Conservation (phyloP, 2,797 vertebrate genomes). For the Sarcoramphus papa region DNA sequence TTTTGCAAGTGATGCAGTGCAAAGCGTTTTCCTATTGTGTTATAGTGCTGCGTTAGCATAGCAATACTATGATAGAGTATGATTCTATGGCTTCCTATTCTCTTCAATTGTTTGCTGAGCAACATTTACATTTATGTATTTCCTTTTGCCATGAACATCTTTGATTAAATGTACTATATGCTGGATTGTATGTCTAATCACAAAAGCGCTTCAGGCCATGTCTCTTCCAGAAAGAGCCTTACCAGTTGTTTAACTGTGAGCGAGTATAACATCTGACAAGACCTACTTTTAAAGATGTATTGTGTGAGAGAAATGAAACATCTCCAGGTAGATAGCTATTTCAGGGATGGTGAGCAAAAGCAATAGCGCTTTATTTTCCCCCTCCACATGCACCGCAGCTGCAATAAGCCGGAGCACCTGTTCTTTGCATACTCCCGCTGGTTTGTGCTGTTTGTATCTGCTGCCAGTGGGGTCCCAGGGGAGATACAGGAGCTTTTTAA, state of each 20-base stretch:
- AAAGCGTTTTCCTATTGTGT: background rate
- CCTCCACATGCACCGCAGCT: background rate
- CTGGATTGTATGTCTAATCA: background rate
- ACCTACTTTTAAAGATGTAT: background rate
- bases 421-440: slow-evolving; percentile 65
- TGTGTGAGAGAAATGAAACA: background rate
- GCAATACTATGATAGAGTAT: accelerated
- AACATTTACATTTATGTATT: background rate
- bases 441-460: slow-evolving; percentile 52
- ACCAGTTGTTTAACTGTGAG: background rate
- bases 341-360: background rate
- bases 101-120: background rate
- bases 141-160: background rate
- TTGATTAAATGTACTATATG: too few species aligned
- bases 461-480: slow-evolving; percentile 48
- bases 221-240: background rate
- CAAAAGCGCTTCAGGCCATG: background rate
- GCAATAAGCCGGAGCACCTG: slow-evolving; percentile 58
- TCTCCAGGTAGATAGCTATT: background rate
- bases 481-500: slow-evolving; percentile 47
- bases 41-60: background rate
- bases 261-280: background rate
- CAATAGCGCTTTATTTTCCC: background rate
- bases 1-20: background rate
- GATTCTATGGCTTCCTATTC: background rate